phyloP scores from a whole-genome alignment of 2,797 vertebrate species.

The Sphenodon punctatus region DNA sequence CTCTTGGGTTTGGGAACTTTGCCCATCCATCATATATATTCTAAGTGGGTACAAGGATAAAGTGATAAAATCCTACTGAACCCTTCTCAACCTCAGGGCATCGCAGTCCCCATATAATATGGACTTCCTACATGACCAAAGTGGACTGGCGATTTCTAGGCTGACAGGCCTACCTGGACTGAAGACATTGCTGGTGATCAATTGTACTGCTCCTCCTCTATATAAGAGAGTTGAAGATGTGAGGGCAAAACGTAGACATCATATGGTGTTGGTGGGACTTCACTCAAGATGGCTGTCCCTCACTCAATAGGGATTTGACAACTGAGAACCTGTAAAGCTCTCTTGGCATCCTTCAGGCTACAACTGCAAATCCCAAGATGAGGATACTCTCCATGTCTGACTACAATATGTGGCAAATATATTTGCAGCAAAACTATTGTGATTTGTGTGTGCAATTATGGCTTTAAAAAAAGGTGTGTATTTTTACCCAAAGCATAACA shows the following conservation, averaged over 20 bases:
- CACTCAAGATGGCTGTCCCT: background rate
- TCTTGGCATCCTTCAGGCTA: background rate
- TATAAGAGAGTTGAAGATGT: too few relatives aligned
- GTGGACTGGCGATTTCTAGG: background rate
- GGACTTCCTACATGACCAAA: background rate
- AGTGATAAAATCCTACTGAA: too few relatives aligned
- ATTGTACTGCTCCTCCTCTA: too few relatives aligned
- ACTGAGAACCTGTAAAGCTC: background rate
- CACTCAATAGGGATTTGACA: background rate
- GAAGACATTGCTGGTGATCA: background rate
- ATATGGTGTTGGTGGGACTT: background rate
- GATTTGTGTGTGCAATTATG: background rate
- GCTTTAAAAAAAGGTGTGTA: too few relatives aligned
- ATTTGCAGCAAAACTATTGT: background rate
- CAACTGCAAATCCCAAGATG: background rate
- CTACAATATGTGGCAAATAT: background rate
- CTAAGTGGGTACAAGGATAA: too few relatives aligned
- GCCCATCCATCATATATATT: too few relatives aligned
- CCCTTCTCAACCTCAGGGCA: background rate
- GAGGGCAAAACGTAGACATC: background rate
- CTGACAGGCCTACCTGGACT: background rate
- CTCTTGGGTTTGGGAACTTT: too few relatives aligned
- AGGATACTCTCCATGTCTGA: background rate
- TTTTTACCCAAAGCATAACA: background rate
- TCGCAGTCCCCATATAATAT: background rate